phyloP scores from a whole-genome alignment of 2,888 invertebrate species.

The Meta bourneti region DNA sequence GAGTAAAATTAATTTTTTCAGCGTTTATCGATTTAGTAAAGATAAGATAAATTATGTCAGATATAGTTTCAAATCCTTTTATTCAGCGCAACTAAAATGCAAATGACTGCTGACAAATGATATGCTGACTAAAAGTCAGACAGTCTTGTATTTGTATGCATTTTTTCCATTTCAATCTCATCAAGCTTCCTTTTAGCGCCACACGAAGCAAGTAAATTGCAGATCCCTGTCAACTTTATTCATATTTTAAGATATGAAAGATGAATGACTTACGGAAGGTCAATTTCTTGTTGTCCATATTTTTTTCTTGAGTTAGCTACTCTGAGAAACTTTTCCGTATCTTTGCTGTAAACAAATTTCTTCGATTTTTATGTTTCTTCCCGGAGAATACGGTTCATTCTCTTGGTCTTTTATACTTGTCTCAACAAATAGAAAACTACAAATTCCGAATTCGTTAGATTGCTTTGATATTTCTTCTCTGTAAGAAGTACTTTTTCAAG shows the following conservation, averaged over 20 bases:
- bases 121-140: background rate
- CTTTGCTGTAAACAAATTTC: background rate
- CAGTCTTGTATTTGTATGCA: background rate
- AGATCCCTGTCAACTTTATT: slow-evolving; percentile 19
- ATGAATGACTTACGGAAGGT: slow-evolving; percentile 46
- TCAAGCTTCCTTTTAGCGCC: background rate
- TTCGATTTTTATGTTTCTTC: background rate
- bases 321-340: slow-evolving; percentile 16
- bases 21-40: too few species aligned
- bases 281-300: slow-evolving; percentile 36
- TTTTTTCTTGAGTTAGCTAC: slow-evolving; percentile 9
- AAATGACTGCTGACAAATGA: background rate
- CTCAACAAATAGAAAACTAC: too few species aligned
- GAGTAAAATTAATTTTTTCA: too few species aligned
- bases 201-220: background rate
- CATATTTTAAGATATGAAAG: slow-evolving; percentile 27
- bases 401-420: background rate
- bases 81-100: background rate
- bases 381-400: background rate
- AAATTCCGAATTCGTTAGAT: too few species aligned
- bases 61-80: too few species aligned
- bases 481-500: too few species aligned
- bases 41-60: too few species aligned
- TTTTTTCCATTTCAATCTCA: background rate
- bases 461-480: too few species aligned